Evolutionary conservation across 2,113 vertebrate genomes (phyloP), one percentile per base, ranked within the genome.

Genomic region (Equus przewalskii): DNA sequence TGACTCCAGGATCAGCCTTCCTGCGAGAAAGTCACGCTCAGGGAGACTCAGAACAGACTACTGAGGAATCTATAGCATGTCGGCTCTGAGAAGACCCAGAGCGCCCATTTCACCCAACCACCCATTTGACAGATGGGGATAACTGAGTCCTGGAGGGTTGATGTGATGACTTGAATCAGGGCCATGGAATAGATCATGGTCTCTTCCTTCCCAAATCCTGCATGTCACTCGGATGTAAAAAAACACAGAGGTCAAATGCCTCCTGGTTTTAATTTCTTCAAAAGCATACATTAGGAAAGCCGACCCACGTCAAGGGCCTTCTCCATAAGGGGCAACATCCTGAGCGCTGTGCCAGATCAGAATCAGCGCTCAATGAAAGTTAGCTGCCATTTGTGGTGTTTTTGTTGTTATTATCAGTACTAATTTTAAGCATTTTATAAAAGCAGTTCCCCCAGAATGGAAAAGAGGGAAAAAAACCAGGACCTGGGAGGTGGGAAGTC

Each of bases 61-160:
- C 28, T 4, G 41, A 5, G 1, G 30, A 14, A 9, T 41, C 1
- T 0, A 8, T 0, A 7, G 18, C 1, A 6, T 0, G 22, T 2
- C 64, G 41, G 21, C 10, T 4, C 93, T 67, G 56, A 67, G 92
- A 69, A 83, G 67, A 11, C n/a, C 60, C 14, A 1, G 30, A 4
- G 26, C 11, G 3, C 58, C 15, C 13, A 2, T 24, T 24, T 56
- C 54, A 69, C 26, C 49, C 84, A 49, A 16, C 33, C 51, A 56
- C 67, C 83, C 84, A 73, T 87, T 95, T 89, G 22, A 73, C 62
- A 87, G 91, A 30, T 44, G 56, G 28, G 30, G 65, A 75, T 16
- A 11, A 75, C 44, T 16, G 75, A 94, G 82, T 11, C 79, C 41
- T 0, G 0, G 56, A 56, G 83, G 19, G 73, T 8, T 21, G 36